Conservation (phyloP, 2,797 vertebrate genomes). For the Hyperoplus immaculatus region DNA sequence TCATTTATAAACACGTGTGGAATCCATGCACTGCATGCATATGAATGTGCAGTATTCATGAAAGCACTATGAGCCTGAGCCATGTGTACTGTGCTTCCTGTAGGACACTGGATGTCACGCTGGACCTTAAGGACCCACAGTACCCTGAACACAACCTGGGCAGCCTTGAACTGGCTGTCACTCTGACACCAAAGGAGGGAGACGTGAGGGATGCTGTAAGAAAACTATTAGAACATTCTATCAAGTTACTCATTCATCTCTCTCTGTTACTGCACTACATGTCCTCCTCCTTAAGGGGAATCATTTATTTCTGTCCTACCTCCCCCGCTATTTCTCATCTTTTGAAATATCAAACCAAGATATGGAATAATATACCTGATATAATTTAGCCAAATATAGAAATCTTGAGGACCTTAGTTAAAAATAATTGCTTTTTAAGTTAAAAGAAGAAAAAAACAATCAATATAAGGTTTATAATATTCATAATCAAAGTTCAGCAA, state of each 20-base stretch:
- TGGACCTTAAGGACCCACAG: slow-evolving; percentile 93
- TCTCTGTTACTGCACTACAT: slow-evolving; percentile 6
- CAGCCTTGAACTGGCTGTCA: slow-evolving; percentile 87
- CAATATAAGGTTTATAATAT: slow-evolving; percentile 1
- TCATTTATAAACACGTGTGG: background rate
- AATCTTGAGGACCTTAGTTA: background rate
- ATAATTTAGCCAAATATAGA: background rate
- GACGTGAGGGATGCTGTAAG: slow-evolving; percentile 91
- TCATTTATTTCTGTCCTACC: background rate
- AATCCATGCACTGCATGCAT: background rate
- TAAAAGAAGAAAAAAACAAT: slow-evolving; percentile 9
- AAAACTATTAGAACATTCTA: slow-evolving; percentile 31
- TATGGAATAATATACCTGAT: background rate
- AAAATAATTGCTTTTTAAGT: background rate
- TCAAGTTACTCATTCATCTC: slow-evolving; percentile 22
- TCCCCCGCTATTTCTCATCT: background rate
- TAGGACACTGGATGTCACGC: slow-evolving; percentile 90
- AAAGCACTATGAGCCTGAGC: background rate
- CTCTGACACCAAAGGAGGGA: slow-evolving; percentile 89
- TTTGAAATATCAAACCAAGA: background rate
- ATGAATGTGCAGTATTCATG: background rate
- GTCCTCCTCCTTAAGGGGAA: slow-evolving; percentile 11
- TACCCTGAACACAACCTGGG: slow-evolving; percentile 93
- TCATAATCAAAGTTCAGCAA: slow-evolving; percentile 27
- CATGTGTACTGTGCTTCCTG: slow-evolving; percentile 27